Evolutionary conservation across 1,140 invertebrate species (phyloP), one percentile per base, ranked within the genome.

Genomic region (Eriocheir sinensis): DNA sequence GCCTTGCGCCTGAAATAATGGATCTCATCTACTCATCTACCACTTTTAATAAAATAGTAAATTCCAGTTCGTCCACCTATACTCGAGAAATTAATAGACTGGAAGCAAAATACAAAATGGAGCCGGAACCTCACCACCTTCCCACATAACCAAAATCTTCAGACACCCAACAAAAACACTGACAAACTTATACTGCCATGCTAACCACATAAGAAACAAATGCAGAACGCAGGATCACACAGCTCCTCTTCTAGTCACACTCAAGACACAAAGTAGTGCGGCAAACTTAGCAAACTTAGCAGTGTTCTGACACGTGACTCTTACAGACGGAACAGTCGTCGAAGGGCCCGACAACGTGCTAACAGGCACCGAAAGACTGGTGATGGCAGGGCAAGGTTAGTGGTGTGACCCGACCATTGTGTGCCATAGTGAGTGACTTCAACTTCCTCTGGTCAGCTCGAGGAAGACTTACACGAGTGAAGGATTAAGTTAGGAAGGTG

Each of bases 301-400:
- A 72, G 88, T 89, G 44, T 40, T 89, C 89, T 90, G 48, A 90
- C 48, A 27, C 34, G 38, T 83, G 38, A 80, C 91, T 81, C 60
- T 92, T 92, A 41, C 91, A 92, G 91, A 92, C 36, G 91, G 72
- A 80, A 92, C 72, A 92, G 72, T 30, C 36, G 38, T 12, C 36
- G 91, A 17, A 4, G 79, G 15, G 8, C 36, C n/a, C 36, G 91
- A 92, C 72, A 21, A 0, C 72, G 91, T 30, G n/a, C 17, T 92
- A 92, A 92, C 72, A 41, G 32, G 27, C 15, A 27, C 21, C 72
- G 79, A 81, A n/a, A 92, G 21, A 44, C 89, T 90, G 89, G 32
- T 90, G 89, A 36, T 79, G 36, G 53, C 15, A 36, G 36, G 30
- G 15, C 36, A 53, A 90, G 89, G 89, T 90, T 90, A 90, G 89